Percentiles rank a stretch among this genome's conserved stretches.
phyloP scores from a whole-genome alignment of 2,888 invertebrate species.

The Dicyrtoma fusca region DNA sequence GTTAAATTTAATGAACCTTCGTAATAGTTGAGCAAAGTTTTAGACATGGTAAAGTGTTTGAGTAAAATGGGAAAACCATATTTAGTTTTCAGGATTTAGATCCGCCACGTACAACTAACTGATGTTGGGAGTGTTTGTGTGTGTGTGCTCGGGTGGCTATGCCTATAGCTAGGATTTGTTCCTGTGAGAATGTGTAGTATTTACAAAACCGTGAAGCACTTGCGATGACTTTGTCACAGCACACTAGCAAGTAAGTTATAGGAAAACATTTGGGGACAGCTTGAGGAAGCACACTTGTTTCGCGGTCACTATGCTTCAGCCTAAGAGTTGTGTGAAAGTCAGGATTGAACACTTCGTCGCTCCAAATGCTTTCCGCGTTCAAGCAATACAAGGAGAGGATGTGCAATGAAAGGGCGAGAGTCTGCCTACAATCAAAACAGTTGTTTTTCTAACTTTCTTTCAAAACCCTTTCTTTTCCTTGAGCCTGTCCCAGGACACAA shows the following conservation, averaged over 20 bases:
- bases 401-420: neutral
- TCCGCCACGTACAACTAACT: too few relatives aligned
- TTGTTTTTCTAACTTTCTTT: slow-evolving; percentile 12
- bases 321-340: neutral
- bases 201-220: slow-evolving; percentile 24
- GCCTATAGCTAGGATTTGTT: too few relatives aligned
- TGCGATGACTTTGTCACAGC: neutral
- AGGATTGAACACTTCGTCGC: neutral
- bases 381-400: neutral
- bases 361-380: neutral
- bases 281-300: slow-evolving; percentile 1
- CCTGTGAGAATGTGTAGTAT: slow-evolving; percentile 1
- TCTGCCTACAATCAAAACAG: slow-evolving; percentile 26
- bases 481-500: neutral
- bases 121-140: too few relatives aligned
- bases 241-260: neutral
- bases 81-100: too few relatives aligned
- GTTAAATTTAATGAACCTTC: too few relatives aligned
- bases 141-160: neutral
- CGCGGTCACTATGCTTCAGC: neutral
- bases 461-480: slow-evolving; percentile 13
- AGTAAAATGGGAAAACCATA: too few relatives aligned
- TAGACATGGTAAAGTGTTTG: too few relatives aligned
- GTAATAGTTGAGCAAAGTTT: too few relatives aligned
- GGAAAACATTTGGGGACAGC: neutral